Conservation (phyloP, 2,797 vertebrate species). For the Serranus cabrilla region DNA sequence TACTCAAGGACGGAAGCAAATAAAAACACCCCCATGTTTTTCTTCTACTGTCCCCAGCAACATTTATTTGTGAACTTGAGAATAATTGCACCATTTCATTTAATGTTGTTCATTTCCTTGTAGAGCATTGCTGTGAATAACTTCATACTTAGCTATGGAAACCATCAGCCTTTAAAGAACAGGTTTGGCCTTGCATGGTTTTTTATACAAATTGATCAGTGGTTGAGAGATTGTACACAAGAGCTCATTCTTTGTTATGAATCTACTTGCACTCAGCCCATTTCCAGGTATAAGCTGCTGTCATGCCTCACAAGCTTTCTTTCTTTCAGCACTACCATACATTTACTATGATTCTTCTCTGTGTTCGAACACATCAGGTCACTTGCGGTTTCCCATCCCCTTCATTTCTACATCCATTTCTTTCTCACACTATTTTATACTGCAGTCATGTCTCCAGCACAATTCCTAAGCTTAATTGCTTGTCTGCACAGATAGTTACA, state of each 20-base stretch:
- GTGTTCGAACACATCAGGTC: neutral
- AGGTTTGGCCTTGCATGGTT: slow-evolving; percentile 24
- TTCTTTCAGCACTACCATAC: neutral
- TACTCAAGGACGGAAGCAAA: slow-evolving; percentile 4
- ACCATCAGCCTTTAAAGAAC: neutral
- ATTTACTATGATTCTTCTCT: neutral
- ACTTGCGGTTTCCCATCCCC: neutral
- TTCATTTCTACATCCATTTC: slow-evolving; percentile 3
- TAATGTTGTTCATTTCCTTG: slow-evolving; percentile 26
- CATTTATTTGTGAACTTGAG: slow-evolving; percentile 21
- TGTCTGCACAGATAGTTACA: slow-evolving; percentile 24
- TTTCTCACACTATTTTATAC: slow-evolving; percentile 15
- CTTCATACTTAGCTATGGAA: neutral
- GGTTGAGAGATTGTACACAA: neutral
- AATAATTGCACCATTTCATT: slow-evolving; percentile 23
- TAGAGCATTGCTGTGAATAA: neutral
- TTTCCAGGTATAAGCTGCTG: slow-evolving; percentile 2
- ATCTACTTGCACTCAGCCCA: neutral
- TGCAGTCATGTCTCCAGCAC: neutral
- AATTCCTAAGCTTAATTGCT: slow-evolving; percentile 17
- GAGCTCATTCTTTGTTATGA: neutral
- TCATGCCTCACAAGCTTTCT: neutral
- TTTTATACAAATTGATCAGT: slow-evolving; percentile 20
- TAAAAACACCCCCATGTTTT: slow-evolving; percentile 5
- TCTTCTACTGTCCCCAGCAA: neutral